Evolutionary conservation across 2,888 invertebrate species (phyloP).

Genomic region (Vesta saturnalis): DNA sequence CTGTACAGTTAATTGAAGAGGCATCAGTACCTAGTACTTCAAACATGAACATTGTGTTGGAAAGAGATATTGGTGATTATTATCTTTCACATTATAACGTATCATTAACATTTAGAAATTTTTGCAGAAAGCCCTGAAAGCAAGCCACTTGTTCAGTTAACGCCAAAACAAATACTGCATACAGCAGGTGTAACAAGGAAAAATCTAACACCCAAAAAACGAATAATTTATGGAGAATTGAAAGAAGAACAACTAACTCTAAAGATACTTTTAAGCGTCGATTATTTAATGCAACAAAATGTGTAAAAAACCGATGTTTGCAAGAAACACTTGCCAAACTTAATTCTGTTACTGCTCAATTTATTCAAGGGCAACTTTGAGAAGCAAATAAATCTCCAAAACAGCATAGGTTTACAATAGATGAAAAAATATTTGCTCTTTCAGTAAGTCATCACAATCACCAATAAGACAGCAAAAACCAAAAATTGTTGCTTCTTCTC

Average conservation of each 20-base stretch:
- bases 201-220: background rate
- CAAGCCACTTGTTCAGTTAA: background rate
- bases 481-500: background rate
- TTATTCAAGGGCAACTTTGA: slow-evolving; percentile 3
- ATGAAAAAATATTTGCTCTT: slow-evolving; percentile 1
- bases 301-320: background rate
- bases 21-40: background rate
- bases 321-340: background rate
- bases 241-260: slow-evolving; percentile 5
- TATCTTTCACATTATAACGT: background rate
- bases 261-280: slow-evolving; percentile 5
- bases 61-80: slow-evolving; percentile 3
- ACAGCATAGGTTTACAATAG: slow-evolving; percentile 1
- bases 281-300: slow-evolving; percentile 4
- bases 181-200: background rate
- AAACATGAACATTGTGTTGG: slow-evolving; percentile 3
- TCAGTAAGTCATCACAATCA: slow-evolving; percentile 1
- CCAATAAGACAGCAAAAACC: background rate
- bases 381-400: background rate
- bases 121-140: slow-evolving; percentile 3
- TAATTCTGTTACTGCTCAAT: background rate
- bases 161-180: slow-evolving; percentile 3
- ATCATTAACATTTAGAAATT: slow-evolving; percentile 3
- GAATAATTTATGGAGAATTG: slow-evolving; percentile 5
- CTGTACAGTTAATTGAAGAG: slow-evolving; percentile 2